These are phyloP conservation scores for Nettapus auritus DNA, from an alignment of 2,113 vertebrate species.

Conservation along the genomic window DNA sequence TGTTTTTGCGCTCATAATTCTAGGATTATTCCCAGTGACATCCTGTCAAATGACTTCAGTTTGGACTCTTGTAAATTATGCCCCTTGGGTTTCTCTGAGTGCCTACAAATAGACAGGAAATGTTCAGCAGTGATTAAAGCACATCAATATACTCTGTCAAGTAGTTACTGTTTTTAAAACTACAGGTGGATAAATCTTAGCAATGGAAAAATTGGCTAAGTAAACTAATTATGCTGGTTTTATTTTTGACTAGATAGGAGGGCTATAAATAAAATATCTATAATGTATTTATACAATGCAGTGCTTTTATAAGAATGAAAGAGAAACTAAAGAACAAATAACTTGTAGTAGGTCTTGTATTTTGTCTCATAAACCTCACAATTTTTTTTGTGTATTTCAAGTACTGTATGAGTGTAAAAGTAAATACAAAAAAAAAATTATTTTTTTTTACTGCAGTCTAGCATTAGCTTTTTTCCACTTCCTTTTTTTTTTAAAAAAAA, in stretches of 20 bases:
- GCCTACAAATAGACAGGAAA: conserved; percentile 43
- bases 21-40: conserved; percentile 51
- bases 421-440: background rate
- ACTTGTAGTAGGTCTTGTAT: background rate
- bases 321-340: background rate
- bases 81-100: conserved; percentile 45
- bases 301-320: background rate
- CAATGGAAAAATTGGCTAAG: background rate
- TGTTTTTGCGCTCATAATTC: conserved; percentile 29
- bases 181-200: background rate
- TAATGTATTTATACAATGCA: background rate
- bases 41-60: conserved; percentile 51
- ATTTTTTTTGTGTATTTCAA: background rate
- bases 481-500: background rate
- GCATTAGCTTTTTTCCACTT: background rate
- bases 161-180: background rate
- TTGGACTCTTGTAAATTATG: conserved; percentile 53
- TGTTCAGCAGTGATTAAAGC: conserved; percentile 38
- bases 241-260: background rate
- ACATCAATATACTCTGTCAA: conserved; percentile 33
- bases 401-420: background rate
- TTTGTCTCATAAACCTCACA: background rate
- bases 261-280: background rate
- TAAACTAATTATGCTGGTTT: background rate
- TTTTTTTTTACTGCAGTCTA: background rate